phyloP scores from a whole-genome alignment of 2,888 invertebrate genomes.

The Eucera pruinosa region DNA sequence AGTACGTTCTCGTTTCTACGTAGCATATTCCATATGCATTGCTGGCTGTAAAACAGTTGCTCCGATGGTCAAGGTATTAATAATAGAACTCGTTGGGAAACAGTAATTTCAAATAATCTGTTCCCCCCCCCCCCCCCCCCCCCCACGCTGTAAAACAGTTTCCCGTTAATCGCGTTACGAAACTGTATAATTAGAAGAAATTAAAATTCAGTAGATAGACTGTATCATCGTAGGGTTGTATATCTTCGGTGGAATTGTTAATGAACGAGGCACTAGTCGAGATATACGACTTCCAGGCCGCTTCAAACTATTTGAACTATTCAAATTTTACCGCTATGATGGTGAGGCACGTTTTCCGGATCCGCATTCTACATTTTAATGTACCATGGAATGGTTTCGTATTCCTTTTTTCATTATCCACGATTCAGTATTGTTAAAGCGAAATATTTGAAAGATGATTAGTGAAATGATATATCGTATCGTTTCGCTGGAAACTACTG shows the following conservation, averaged over 20 bases:
- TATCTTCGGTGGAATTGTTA: background rate
- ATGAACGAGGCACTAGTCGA: background rate
- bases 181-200: background rate
- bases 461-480: too few relatives aligned
- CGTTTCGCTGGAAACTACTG: too few relatives aligned
- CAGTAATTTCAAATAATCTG: background rate
- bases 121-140: background rate
- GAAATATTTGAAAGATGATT: too few relatives aligned
- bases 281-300: background rate
- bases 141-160: background rate
- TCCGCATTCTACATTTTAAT: too few relatives aligned
- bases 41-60: background rate
- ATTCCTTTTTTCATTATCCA: too few relatives aligned
- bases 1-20: background rate
- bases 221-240: background rate
- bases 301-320: background rate
- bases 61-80: background rate
- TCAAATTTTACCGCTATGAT: constrained; percentile 5
- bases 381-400: too few relatives aligned
- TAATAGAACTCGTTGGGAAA: background rate
- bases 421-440: too few relatives aligned
- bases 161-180: constrained; percentile 7
- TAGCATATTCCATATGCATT: background rate
- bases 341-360: background rate
- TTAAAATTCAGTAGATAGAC: too few relatives aligned